Evolutionary conservation across 2,113 vertebrate species (phyloP).

Genomic region (Protomyctophum bolini): DNA sequence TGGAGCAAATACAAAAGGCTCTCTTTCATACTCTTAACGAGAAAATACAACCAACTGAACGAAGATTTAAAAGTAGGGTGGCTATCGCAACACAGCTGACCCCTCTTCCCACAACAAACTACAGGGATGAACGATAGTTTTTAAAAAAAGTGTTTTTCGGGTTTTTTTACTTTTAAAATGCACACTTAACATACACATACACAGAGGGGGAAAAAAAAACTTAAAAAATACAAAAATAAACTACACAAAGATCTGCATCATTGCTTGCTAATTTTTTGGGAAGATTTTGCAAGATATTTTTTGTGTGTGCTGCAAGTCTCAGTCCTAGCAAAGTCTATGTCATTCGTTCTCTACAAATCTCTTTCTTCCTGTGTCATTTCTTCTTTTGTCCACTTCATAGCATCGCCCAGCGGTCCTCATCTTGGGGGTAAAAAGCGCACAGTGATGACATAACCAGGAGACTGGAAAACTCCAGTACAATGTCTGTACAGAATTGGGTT

Average conservation of each 20-base stretch:
- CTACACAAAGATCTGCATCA: constrained; percentile 78
- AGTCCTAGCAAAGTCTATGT: constrained; percentile 70
- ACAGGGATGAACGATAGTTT: constrained; percentile 69
- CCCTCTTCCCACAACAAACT: constrained; percentile 68
- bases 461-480: constrained; percentile 61
- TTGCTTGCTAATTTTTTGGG: constrained; percentile 78
- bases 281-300: constrained; percentile 62
- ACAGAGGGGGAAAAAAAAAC: constrained; percentile 59
- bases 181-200: constrained; percentile 74
- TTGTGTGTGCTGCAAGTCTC: constrained; percentile 74
- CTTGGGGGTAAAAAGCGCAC: constrained; percentile 68
- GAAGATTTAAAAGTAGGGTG: constrained; percentile 74
- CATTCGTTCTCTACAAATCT: constrained; percentile 65
- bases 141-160: constrained; percentile 59
- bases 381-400: constrained; percentile 48
- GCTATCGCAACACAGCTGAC: constrained; percentile 61
- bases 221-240: constrained; percentile 86
- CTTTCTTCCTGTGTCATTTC: constrained; percentile 49
- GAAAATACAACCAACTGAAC: constrained; percentile 69
- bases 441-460: constrained; percentile 71
- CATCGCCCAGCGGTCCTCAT: constrained; percentile 60
- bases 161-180: constrained; percentile 59
- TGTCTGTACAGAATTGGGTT: constrained; percentile 64
- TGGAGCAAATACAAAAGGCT: constrained; percentile 72
- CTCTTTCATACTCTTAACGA: constrained; percentile 54